Percentiles rank a stretch among this genome's conserved stretches.
Evolutionary conservation across 2,888 invertebrate genomes (phyloP).

Genomic region (Cecidostiba fungosa): DNA sequence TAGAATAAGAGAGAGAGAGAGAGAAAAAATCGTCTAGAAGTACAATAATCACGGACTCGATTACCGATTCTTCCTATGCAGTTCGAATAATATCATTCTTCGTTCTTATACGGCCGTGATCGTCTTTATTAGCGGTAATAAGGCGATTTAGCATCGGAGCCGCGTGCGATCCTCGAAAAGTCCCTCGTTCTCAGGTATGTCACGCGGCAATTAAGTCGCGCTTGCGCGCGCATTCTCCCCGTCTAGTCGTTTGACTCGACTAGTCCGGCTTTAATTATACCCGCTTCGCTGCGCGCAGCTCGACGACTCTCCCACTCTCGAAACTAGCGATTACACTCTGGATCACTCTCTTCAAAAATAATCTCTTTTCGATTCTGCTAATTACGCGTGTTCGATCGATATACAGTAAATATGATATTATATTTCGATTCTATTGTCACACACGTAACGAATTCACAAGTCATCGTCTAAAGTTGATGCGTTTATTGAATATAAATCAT

Average conservation of each 20-base stretch:
- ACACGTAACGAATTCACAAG: no score
- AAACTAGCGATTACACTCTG: constrained; percentile 45
- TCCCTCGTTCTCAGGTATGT: constrained; percentile 62
- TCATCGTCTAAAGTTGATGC: no score
- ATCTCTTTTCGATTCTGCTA: neutral
- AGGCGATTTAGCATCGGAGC: constrained; percentile 57
- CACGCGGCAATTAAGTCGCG: constrained; percentile 60
- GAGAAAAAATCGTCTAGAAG: neutral
- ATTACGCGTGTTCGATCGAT: neutral
- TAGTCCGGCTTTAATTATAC: constrained; percentile 55
- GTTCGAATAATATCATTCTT: constrained; percentile 20
- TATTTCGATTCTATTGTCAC: no score
- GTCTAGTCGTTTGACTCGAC: constrained; percentile 23
- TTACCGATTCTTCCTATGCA: constrained; percentile 54
- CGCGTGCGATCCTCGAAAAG: constrained; percentile 56
- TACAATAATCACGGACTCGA: constrained; percentile 41
- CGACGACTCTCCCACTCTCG: neutral
- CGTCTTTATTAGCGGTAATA: constrained; percentile 61
- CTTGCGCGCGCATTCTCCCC: constrained; percentile 19
- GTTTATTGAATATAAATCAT: no score
- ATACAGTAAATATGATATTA: neutral
- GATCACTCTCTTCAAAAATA: constrained; percentile 32
- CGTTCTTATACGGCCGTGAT: constrained; percentile 6
- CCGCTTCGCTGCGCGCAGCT: neutral
- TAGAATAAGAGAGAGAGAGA: neutral